Base-by-base conservation (phyloP, 2,888 invertebrate species). In the Nowickia ferox region DNA sequence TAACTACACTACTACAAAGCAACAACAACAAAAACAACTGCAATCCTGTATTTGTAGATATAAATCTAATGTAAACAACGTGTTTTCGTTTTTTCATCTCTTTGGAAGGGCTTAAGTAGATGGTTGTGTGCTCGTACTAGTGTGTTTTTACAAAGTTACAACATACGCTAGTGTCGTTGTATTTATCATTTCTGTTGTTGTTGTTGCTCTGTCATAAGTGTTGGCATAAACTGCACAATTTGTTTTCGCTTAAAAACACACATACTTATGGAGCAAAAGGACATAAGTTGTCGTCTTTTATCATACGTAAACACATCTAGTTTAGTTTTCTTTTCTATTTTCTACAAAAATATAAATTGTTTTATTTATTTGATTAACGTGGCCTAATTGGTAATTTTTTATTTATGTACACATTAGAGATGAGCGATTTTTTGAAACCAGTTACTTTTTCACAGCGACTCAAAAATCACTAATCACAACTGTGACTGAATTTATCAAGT, bases 211-310 rank as follows among this genome's bases (percentile, higher is more conserved):
- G 57, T 65, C 65, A 75, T 78, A 82, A 82, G 85, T 82, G 85
- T 75, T 85, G 85, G 82, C 82, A 85, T 79, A 85, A 85, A 85
- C 79, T 83, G 83, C 83, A 86, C 86, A 86, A 82, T 79, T 76
- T 71, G 63, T 76, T 79, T 79, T 77, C 61, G 69, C 69, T 63
- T 78, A 76, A 59, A 78, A 69, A 65, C 1, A 75, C 68, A 74
- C n/a, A 68, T 55, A 48, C 22, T 59, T 44, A 30, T 42, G 15
- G 30, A 61, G 69, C 30, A 61, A 61, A 69, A 68, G 68, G 77
- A 68, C 48, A 42, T 68, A 75, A 55, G 55, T 55, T 76, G 22
- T 4, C 65, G 53, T 65, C 53, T 76, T 51, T 61, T 63, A 63
- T 51, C 42, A 51, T 42, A 53, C 15, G 6, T 6, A 42, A 3